Evolutionary conservation across 1,140 invertebrate genomes (phyloP), one percentile per base, ranked within the genome.

Genomic region (Drosophila jambulina): DNA sequence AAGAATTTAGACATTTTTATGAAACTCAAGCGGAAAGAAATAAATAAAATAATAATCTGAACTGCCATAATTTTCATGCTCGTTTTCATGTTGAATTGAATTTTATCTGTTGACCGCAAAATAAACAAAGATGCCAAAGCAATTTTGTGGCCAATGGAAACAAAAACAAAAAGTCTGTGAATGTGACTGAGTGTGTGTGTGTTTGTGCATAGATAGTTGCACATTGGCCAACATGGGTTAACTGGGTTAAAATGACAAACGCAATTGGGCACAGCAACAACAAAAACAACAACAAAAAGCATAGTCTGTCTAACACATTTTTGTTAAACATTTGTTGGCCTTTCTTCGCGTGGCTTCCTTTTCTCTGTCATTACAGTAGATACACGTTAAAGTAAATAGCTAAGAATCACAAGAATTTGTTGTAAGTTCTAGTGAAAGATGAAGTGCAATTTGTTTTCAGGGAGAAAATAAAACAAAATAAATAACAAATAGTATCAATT

Each of bases 171-270:
- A 27, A 46, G 25, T 21, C 2, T 42, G 13, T 46, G 42, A 29
- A 21, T 48, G 48, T 53, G 27, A 27, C 17, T 38, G 45, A 53
- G 46, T 43, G 48, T 59, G 27, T 59, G 27, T 69, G 48, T 40
- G 49, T 49, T 32, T 57, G 27, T 48, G 63, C 38, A 75, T 42
- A 77, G 57, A 58, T 40, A 61, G 25, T 51, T 57, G 49, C 56
- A 69, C n/a, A 72, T 58, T 32, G 79, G 69, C 82, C 45, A 68
- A 53, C 76, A 82, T 79, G 69, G 76, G 76, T 84, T 80, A 87
- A 87, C 75, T 88, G 72, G 84, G 84, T 84, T 88, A 87, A 90
- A 87, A 85, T 81, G 84, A 88, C 84, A 88, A 78, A 53, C 72
- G 59, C 53, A 70, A 85, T 60, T 58, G 82, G 61, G 81, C 45